Evolutionary conservation across 2,888 invertebrate species (phyloP), one percentile per base, ranked within the genome.

Genomic region (Ganaspis brasiliensis): DNA sequence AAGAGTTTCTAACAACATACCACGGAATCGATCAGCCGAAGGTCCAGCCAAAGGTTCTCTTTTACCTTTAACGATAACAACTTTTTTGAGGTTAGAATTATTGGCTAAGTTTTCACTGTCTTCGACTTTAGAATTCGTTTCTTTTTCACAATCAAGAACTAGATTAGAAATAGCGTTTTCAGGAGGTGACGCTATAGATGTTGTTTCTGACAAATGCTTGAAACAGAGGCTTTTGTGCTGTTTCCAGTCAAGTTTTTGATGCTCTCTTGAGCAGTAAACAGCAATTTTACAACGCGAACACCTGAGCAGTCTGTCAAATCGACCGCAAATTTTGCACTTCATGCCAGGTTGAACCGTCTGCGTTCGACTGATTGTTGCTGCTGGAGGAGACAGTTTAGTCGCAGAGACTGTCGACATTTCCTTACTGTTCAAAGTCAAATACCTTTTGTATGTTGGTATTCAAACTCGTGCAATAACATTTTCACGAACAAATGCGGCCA

Each of bases 231-330:
- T 92, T 92, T 95, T 96, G 89, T 97, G 97, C 83, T 92, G 93
- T 88, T 94, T 95, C 97, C 97, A 97, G 89, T 97, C 96, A 86
- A 94, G 92, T 81, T 94, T 94, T 91, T 97, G 97, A 90, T 97
- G 97, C 81, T 95, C 95, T 84, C 94, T 95, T 78, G 95, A 95
- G 92, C 97, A 97, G 91, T 97, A 97, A 91, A 94, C 95, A 72
- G 94, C 93, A 78, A 91, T 92, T 88, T 95, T 95, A 91, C 97
- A 97, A 84, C 95, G 94, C 83, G 94, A 94, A 92, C 97, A 97
- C 85, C 96, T 94, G 81, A 95, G 92, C 85, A 96, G 92, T 84
- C 94, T 94, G 87, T 94, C 93, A 84, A 90, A 92, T 81, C 87
- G 87, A 80, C 94, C 93, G 91, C 96, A 96, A 87, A 95, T 92